These are phyloP conservation scores for Dermolepida albohirtum DNA, from an alignment of 2,888 invertebrate genomes.

Conservation along the genomic window DNA sequence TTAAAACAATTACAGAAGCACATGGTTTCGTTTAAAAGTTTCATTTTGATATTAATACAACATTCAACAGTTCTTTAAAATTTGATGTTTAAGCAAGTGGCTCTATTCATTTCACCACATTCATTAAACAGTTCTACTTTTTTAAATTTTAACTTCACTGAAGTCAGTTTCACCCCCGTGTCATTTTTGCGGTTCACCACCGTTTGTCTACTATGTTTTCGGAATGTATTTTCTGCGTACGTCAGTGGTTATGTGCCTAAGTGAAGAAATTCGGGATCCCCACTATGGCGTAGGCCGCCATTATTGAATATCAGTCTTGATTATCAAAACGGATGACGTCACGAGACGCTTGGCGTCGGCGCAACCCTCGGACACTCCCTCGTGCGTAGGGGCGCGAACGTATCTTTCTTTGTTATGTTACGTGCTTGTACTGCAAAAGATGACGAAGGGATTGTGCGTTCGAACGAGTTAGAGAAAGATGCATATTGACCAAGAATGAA, in stretches of 20 bases:
- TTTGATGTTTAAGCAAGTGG: too few relatives aligned
- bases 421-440: background rate
- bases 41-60: too few relatives aligned
- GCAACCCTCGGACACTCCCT: slow-evolving; percentile 60
- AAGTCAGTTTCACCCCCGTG: too few relatives aligned
- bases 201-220: too few relatives aligned
- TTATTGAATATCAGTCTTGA: slow-evolving; percentile 67
- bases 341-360: slow-evolving; percentile 63
- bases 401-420: slow-evolving; percentile 5
- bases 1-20: too few relatives aligned
- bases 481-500: background rate
- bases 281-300: slow-evolving; percentile 60
- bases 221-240: background rate
- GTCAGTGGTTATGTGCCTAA: slow-evolving; percentile 3
- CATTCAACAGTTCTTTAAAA: too few relatives aligned
- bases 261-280: slow-evolving; percentile 18
- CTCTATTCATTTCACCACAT: too few relatives aligned
- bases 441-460: background rate
- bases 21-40: too few relatives aligned
- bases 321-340: slow-evolving; percentile 64
- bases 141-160: too few relatives aligned
- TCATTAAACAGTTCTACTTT: too few relatives aligned
- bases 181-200: too few relatives aligned
- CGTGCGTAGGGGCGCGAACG: slow-evolving; percentile 27
- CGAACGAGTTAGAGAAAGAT: slow-evolving; percentile 1